Base-by-base conservation (phyloP, 1,140 invertebrate species). In the Latrodectus geometricus region DNA sequence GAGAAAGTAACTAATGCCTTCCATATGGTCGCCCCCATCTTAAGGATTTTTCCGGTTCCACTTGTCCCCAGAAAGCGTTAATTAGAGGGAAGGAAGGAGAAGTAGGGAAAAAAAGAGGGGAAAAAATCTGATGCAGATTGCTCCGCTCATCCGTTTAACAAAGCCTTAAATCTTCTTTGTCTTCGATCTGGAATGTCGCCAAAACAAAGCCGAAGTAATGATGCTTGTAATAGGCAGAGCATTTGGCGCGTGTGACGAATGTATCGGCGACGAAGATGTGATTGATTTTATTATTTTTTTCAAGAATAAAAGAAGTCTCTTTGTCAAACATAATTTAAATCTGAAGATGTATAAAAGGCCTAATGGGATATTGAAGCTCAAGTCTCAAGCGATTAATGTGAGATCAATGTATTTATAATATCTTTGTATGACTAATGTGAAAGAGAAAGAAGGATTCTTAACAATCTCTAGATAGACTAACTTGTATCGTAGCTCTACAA, bases 121-220 rank as follows among this genome's bases (percentile, higher is more conserved):
- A 17, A 61, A 61, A 61, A 61, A 61, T 14, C 17, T 8, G 49
- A 74, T 74, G 65, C 49, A 68, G 78, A 81, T 70, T 81, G 49
- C 65, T 81, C 50, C 68, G 8, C 68, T 81, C 50, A 54, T 61
- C 66, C 78, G 50, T 72, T 70, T 81, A 81, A 83, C 80, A 83
- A 65, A 48, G 80, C 50, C 70, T 72, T 69, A 70, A 81, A 81
- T 54, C 52, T 14, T 48, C 48, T 52, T 72, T 73, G n/a, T 74
- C 50, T 65, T 74, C 70, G 50, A 9, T 81, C 70, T 83, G 80
- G 80, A 72, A 52, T 14, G 8, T 15, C 15, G 52, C 80, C 80
- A 83, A 83, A 65, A 83, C 70, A 83, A 83, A 83, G 70, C 70
- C 21, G 69, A 73, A 68, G 80, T 83, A 83, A 83, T 83, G 80